These are phyloP conservation scores for Meteorus sp. DNA, from an alignment of 1,140 invertebrate genomes.

Conservation along the genomic window DNA sequence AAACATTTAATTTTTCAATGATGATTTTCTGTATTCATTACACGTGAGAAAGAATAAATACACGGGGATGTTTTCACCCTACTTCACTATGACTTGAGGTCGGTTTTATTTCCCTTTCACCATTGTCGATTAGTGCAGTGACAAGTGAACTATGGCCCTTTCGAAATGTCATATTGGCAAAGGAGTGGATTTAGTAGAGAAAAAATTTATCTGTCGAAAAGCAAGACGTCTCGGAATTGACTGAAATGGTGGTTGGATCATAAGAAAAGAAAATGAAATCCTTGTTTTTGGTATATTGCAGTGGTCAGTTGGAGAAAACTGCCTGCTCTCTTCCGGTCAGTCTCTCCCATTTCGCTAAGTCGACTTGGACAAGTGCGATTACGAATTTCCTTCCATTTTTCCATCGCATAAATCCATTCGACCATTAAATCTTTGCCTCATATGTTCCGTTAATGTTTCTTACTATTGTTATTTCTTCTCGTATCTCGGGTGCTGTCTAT, in stretches of 20 bases:
- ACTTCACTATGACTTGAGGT: no score
- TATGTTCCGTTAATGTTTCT: neutral
- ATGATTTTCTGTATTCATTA: no score
- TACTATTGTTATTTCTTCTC: no score
- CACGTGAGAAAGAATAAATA: no score
- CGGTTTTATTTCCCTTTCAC: no score
- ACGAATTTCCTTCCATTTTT: constrained; percentile 4
- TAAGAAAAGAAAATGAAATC: constrained; percentile 2
- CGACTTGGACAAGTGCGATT: constrained; percentile 26
- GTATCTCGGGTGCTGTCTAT: no score
- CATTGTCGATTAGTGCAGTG: constrained; percentile 33
- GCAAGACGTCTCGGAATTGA: no score
- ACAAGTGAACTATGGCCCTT: constrained; percentile 32
- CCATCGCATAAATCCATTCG: constrained; percentile 4
- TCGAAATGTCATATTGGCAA: neutral
- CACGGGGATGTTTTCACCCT: no score
- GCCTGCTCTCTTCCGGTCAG: constrained; percentile 10
- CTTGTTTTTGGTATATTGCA: neutral
- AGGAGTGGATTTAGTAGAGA: neutral
- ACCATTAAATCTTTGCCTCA: neutral
- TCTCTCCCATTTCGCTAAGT: constrained; percentile 19
- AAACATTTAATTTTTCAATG: no score
- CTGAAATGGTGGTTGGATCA: neutral
- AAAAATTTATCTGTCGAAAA: no score
- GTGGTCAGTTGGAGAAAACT: constrained; percentile 4